Evolutionary conservation across 2,888 invertebrate genomes (phyloP), one percentile per base, ranked within the genome.

Genomic region (Dermolepida albohirtum): DNA sequence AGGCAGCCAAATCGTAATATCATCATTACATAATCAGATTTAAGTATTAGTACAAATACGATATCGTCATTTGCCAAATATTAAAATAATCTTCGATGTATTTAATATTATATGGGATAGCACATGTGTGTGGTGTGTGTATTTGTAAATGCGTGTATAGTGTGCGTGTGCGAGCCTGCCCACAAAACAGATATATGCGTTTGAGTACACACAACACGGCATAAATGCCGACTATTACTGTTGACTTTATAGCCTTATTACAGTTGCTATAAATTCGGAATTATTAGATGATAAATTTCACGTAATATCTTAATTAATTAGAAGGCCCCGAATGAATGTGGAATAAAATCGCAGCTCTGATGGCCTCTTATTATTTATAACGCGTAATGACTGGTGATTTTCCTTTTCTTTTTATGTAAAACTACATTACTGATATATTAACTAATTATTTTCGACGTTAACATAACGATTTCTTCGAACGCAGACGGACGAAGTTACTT

Each of bases 271-370:
- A 64, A 64, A 64, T 54, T 64, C 52, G 29, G 41, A 64, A 54
- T 64, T 64, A 64, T 64, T 64, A 64, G 54, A 64, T 54, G 44
- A 64, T 64, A 64, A 64, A 64, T 50, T 64, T 64, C 43, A 54
- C 54, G 64, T 64, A 64, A 64, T 64, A 64, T 64, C 64, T 64
- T 64, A 64, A 64, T 64, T 64, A 64, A 52, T 51, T 54, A 64
- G 57, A 49, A 5, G 49, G 8, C 10, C 6, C 49, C 17, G 49
- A 49, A n/a, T 22, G 17, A 49, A 22, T 22, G 49, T 22, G 10
- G 5, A 49, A n/a, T 49, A 22, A 16, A 49, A 49, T 49, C 10
- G 22, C 49, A 7, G 11, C 10, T 34, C 4, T 34, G 34, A 22
- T 22, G 22, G 49, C 5, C 22, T 49, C 22, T 1, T 8, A 8